Evolutionary conservation across 2,113 vertebrate genomes (phyloP), one percentile per base, ranked within the genome.

Genomic region (Tauraco erythrolophus): DNA sequence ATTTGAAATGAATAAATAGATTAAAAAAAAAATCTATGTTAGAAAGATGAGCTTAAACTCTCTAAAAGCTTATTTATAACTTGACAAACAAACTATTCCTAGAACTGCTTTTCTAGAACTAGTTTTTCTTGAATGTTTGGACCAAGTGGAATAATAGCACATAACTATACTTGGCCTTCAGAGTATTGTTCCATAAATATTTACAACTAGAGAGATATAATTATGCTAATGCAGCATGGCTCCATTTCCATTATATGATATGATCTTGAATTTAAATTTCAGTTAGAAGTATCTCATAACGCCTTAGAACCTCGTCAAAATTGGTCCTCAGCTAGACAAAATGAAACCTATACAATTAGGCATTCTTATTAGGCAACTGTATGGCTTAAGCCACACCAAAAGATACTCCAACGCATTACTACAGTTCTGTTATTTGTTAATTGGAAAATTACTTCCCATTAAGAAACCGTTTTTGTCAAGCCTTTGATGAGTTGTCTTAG

Each of bases 361-460:
- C 15, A 75, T 64, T 92, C 79, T 86, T 89, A 81, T 56, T 70
- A 77, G 64, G 76, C 76, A 86, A 64, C 56, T 9, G 6, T 56
- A 9, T 53, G 76, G 69, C 80, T 77, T 41, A 75, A 78, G 80
- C 57, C 79, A 92, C 89, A 89, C 89, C 83, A 95, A 94, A 95
- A 86, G 39, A 37, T 45, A 81, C 3, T 61, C 61, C 69, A 58
- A 5, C 27, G 41, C 19, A 57, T 54, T 71, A 53, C 76, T 94
- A 78, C 5, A 3, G 64, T 68, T 86, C 82, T 92, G 53, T 80
- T 92, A 76, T 15, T 66, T 17, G 35, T 25, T 88, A 91, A 95
- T 75, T 86, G 91, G 79, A 89, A 95, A 96, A 96, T 89, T 94
- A 89, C 86, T 94, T 97, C 80, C 76, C 90, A 92, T 90, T 94